Percentiles rank a stretch among this genome's conserved stretches.
phyloP scores from a whole-genome alignment of 2,888 invertebrate species.

The Xanthia icteritia region DNA sequence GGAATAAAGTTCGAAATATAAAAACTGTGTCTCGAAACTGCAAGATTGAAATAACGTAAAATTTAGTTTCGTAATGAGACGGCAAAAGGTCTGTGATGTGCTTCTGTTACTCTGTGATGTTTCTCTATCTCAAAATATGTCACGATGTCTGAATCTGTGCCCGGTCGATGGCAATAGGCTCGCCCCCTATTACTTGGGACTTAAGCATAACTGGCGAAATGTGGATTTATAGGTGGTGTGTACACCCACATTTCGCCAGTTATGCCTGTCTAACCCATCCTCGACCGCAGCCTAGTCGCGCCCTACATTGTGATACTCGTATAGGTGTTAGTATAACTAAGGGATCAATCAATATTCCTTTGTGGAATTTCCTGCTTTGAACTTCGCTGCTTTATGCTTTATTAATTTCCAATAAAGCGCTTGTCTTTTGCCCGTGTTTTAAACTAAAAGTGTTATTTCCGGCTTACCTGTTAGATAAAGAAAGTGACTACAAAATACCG shows the following conservation, averaged over 20 bases:
- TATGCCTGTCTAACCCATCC: too few species aligned
- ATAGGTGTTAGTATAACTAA: too few species aligned
- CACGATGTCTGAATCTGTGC: not conserved
- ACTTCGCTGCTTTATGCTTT: constrained; percentile 5
- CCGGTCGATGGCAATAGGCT: too few species aligned
- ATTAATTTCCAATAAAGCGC: not conserved
- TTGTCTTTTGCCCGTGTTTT: not conserved
- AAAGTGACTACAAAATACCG: not conserved
- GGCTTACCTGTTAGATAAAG: not conserved
- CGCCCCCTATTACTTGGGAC: too few species aligned
- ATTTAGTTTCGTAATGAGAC: not conserved
- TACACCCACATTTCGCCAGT: too few species aligned
- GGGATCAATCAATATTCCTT: not conserved
- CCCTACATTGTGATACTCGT: too few species aligned
- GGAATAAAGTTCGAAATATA: too few species aligned
- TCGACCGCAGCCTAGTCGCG: not conserved
- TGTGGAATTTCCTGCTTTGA: not conserved
- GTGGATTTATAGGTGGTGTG: too few species aligned
- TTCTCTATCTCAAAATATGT: not conserved
- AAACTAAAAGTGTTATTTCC: not conserved
- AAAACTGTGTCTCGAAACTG: not conserved
- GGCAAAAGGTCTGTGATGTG: not conserved
- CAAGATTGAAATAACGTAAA: not conserved
- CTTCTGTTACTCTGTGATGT: not conserved
- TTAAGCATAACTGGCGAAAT: too few species aligned